Percentiles rank a stretch among this genome's conserved stretches.
Evolutionary conservation across 2,888 invertebrate species (phyloP).

Genomic region (Invenusta paracnida): DNA sequence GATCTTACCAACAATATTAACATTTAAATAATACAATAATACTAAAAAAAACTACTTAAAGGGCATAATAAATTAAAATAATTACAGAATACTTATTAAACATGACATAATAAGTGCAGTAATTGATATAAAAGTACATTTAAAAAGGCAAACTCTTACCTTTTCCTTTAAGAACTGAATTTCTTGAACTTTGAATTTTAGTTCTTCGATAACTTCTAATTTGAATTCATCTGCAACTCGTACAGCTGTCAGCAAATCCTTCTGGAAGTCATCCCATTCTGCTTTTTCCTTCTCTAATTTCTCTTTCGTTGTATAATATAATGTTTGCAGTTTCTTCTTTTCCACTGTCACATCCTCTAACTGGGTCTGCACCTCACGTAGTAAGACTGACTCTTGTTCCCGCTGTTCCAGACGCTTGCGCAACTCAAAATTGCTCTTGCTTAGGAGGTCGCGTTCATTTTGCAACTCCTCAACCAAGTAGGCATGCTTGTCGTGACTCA

Average conservation of each 20-base stretch:
- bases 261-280: neutral
- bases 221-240: constrained; percentile 23
- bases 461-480: neutral
- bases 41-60: too few relatives aligned
- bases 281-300: neutral
- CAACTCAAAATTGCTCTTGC: constrained; percentile 1
- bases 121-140: too few relatives aligned
- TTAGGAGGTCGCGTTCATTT: neutral
- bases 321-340: neutral
- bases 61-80: too few relatives aligned
- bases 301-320: neutral
- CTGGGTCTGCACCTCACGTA: neutral
- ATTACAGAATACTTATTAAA: too few relatives aligned
- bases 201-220: neutral
- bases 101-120: too few relatives aligned
- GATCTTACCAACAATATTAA: too few relatives aligned
- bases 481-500: constrained; percentile 5
- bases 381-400: neutral
- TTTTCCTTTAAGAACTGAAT: neutral
- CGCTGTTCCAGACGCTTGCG: constrained; percentile 9
- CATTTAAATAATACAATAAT: too few relatives aligned
- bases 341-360: neutral
- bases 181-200: neutral
- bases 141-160: neutral
- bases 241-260: neutral